phyloP scores from a whole-genome alignment of 1,140 invertebrate species.

The Penaeus indicus region DNA sequence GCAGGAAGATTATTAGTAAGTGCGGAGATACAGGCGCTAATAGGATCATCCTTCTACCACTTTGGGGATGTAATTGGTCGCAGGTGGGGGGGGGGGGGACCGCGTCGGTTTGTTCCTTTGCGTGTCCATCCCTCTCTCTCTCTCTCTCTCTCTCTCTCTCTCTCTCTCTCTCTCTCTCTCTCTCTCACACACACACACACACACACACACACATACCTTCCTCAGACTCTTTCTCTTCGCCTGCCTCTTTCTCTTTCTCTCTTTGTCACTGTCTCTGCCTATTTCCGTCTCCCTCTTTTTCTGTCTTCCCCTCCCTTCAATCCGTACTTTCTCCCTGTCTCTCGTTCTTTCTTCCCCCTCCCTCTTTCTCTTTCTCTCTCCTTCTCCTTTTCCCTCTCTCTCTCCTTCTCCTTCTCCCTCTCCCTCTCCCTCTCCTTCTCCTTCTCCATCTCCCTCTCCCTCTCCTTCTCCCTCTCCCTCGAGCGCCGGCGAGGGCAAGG shows the following conservation, averaged over 20 bases:
- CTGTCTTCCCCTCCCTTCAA: not conserved
- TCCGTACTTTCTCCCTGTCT: not conserved
- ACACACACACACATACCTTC: not conserved
- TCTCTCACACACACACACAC: not conserved
- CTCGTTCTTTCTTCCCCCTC: not conserved
- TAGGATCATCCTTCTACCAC: no score
- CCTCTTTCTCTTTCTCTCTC: no score
- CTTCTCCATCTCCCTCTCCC: not conserved
- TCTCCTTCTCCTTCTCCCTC: not conserved
- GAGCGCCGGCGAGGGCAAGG: no score
- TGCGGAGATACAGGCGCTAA: no score
- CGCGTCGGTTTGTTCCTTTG: no score
- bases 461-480: not conserved
- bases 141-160: not conserved
- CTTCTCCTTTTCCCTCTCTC: not conserved
- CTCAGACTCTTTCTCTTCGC: not conserved
- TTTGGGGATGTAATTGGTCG: no score
- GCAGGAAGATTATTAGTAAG: no score
- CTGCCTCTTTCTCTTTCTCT: not conserved
- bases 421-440: not conserved
- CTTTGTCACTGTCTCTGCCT: not conserved
- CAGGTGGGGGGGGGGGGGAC: no score
- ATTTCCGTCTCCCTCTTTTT: not conserved
- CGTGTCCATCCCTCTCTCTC: not conserved
- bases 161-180: no score